phyloP scores from a whole-genome alignment of 2,797 vertebrate species.

The Premnoplex brunnescens region DNA sequence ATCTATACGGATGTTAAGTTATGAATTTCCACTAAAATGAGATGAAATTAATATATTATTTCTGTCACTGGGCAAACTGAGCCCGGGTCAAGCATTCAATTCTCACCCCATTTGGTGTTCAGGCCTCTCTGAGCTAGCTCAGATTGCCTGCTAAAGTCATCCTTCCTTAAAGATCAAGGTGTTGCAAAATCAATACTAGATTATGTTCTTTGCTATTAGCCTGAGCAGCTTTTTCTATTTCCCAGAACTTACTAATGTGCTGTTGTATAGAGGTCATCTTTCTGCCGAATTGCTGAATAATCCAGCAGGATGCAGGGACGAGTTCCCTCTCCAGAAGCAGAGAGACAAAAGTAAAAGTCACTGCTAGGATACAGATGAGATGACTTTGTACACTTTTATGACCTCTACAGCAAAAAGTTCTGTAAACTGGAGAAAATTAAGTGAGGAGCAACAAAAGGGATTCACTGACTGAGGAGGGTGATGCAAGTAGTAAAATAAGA shows the following conservation, averaged over 20 bases:
- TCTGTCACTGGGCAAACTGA: background rate
- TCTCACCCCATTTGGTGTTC: background rate
- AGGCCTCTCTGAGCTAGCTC: background rate
- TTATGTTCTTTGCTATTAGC: constrained; percentile 44
- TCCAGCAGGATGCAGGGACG: background rate
- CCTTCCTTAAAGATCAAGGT: background rate
- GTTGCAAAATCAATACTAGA: background rate
- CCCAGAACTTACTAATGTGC: background rate
- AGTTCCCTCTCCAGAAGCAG: background rate
- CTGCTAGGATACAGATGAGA: background rate
- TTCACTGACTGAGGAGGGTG: background rate
- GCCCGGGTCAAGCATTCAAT: background rate
- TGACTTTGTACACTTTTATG: background rate
- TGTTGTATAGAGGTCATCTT: background rate
- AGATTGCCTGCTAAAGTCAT: background rate
- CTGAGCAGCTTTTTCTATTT: constrained; percentile 17
- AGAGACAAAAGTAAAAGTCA: background rate
- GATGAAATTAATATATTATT: background rate
- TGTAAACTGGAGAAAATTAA: background rate
- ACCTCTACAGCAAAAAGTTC: background rate
- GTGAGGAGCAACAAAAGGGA: background rate
- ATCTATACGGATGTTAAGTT: background rate
- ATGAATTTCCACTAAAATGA: background rate
- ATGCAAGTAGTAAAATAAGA: background rate
- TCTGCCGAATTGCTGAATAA: background rate